These are phyloP conservation scores for Acronicta psi DNA, from an alignment of 2,888 invertebrate genomes.

Conservation along the genomic window DNA sequence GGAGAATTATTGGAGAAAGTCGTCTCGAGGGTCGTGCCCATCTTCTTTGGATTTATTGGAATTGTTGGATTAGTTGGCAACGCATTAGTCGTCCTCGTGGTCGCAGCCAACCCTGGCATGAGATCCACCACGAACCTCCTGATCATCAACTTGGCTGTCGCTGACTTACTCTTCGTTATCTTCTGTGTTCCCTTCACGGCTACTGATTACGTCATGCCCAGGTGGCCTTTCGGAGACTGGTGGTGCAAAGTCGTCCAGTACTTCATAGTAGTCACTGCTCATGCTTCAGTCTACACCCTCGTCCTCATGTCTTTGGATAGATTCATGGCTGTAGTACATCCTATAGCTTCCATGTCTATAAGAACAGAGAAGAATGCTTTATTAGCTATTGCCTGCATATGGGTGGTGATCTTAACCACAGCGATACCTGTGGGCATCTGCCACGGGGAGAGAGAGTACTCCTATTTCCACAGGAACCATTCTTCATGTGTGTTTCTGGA, in stretches of 20 bases:
- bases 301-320: conserved; percentile 97
- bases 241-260: conserved; percentile 98
- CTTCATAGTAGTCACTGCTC: conserved; percentile 97
- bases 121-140: conserved; percentile 97
- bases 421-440: conserved; percentile 94
- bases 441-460: conserved; percentile 93
- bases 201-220: conserved; percentile 95
- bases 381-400: conserved; percentile 93
- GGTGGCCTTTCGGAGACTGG: conserved; percentile 97
- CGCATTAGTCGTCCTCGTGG: conserved; percentile 95
- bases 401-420: conserved; percentile 94
- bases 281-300: conserved; percentile 97
- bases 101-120: conserved; percentile 96
- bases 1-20: conserved; percentile 90
- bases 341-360: conserved; percentile 95
- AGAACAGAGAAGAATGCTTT: conserved; percentile 95
- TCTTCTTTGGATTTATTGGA: conserved; percentile 95
- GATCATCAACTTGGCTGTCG: conserved; percentile 96
- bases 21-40: conserved; percentile 92
- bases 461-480: conserved; percentile 90
- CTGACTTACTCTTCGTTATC: conserved; percentile 96
- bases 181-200: conserved; percentile 98
- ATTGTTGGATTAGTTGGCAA: conserved; percentile 97
- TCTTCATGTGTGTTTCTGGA: conserved; percentile 92
- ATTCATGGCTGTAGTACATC: conserved; percentile 97